These are phyloP conservation scores for Amblyopsis rosae DNA, from an alignment of 2,113 vertebrate genomes.

Conservation along the genomic window DNA sequence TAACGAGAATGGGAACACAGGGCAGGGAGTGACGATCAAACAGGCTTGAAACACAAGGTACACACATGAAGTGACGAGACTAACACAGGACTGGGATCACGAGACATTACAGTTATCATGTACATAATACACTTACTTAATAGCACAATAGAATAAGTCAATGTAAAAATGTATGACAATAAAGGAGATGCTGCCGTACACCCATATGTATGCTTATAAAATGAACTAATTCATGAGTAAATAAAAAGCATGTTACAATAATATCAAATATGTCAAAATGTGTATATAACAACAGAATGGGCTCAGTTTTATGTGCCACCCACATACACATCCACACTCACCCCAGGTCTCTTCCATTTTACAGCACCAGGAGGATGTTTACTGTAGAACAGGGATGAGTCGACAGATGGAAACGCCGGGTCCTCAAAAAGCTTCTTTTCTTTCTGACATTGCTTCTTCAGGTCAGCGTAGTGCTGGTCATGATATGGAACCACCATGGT, in stretches of 20 bases:
- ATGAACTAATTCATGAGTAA: too few relatives aligned
- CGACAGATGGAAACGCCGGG: slow-evolving; percentile 83
- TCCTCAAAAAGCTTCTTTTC: slow-evolving; percentile 85
- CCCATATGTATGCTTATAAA: too few relatives aligned
- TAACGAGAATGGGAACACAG: too few relatives aligned
- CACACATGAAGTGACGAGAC: too few relatives aligned
- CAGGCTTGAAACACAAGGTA: too few relatives aligned
- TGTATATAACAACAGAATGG: too few relatives aligned
- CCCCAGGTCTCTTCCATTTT: slow-evolving; percentile 91
- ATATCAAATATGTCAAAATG: too few relatives aligned
- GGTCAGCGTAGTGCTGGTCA: slow-evolving; percentile 82
- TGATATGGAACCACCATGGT: slow-evolving; percentile 78
- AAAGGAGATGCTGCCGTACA: too few relatives aligned
- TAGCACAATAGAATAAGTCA: not conserved
- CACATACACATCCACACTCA: slow-evolving; percentile 54
- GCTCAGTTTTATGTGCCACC: not conserved
- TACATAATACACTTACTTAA: not conserved
- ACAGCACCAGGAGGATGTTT: slow-evolving; percentile 74
- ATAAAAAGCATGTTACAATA: too few relatives aligned
- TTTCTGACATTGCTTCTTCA: slow-evolving; percentile 81
- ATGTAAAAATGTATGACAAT: not conserved
- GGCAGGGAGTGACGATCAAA: too few relatives aligned
- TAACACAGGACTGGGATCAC: too few relatives aligned
- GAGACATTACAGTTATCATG: not conserved
- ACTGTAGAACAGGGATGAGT: slow-evolving; percentile 83